These are phyloP conservation scores for Halichoerus grypus DNA, from an alignment of 2,113 vertebrate genomes.

Conservation along the genomic window DNA sequence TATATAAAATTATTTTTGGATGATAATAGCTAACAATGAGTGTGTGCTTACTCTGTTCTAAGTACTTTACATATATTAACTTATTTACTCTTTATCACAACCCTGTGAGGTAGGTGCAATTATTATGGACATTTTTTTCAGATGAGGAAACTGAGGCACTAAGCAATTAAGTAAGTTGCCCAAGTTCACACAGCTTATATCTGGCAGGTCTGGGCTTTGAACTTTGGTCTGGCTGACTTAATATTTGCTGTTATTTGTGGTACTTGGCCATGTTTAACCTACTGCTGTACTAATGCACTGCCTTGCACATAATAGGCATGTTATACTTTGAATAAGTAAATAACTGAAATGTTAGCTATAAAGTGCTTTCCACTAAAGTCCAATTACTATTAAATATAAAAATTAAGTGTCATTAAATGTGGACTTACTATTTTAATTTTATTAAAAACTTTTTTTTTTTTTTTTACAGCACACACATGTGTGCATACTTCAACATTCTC, in stretches of 20 bases:
- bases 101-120: neutral
- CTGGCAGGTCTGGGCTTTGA: neutral
- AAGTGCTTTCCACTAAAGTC: conserved; percentile 33
- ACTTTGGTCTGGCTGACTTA: conserved; percentile 17
- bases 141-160: conserved; percentile 28
- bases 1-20: conserved; percentile 31
- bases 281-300: conserved; percentile 32
- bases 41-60: neutral
- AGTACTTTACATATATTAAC: neutral
- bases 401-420: conserved; percentile 31
- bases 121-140: conserved; percentile 32
- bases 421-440: conserved; percentile 17
- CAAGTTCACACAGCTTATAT: conserved; percentile 20
- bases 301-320: conserved; percentile 25
- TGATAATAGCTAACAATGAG: conserved; percentile 10
- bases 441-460: conserved; percentile 35
- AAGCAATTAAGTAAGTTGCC: conserved; percentile 11
- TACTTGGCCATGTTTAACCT: conserved; percentile 22
- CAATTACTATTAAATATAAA: conserved; percentile 54
- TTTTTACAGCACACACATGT: neutral
- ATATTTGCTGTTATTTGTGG: conserved; percentile 45
- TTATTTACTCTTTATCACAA: conserved; percentile 38
- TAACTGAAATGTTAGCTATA: conserved; percentile 50
- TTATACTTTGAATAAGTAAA: conserved; percentile 47
- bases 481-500: neutral